Percentiles rank a stretch among this genome's conserved stretches.
phyloP scores from a whole-genome alignment of 2,888 invertebrate genomes.

The Drosophila meridionalis region DNA sequence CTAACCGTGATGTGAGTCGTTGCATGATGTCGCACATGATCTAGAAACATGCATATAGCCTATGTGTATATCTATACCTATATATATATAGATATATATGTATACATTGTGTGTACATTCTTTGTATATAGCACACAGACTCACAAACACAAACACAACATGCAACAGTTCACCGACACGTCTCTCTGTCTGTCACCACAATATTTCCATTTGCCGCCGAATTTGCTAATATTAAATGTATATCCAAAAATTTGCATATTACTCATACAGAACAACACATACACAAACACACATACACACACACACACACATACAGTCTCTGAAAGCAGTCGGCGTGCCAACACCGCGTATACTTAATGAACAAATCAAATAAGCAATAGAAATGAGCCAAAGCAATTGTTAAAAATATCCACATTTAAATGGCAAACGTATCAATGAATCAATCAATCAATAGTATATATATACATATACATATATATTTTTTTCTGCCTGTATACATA shows the following conservation, averaged over 20 bases:
- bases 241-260: conserved; percentile 54
- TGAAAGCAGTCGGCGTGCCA: conserved; percentile 33
- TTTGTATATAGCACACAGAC: conserved; percentile 30
- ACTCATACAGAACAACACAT: conserved; percentile 33
- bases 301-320: conserved; percentile 5
- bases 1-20: conserved; percentile 83
- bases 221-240: conserved; percentile 38
- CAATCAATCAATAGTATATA: conserved; percentile 53
- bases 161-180: conserved; percentile 72
- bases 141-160: conserved; percentile 40
- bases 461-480: conserved; percentile 15
- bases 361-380: conserved; percentile 41
- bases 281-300: conserved; percentile 3
- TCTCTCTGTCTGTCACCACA: conserved; percentile 49
- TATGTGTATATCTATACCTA: background rate
- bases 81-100: conserved; percentile 19
- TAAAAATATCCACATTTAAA: conserved; percentile 62
- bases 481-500: conserved; percentile 19
- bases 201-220: conserved; percentile 37
- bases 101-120: conserved; percentile 19
- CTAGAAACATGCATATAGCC: conserved; percentile 60
- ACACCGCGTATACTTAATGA: conserved; percentile 54
- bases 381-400: conserved; percentile 60
- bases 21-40: conserved; percentile 84
- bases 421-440: conserved; percentile 57